Percentiles rank a stretch among this genome's conserved stretches.
Evolutionary conservation across 2,113 vertebrate genomes (phyloP).

Genomic region (Aegithalos caudatus): DNA sequence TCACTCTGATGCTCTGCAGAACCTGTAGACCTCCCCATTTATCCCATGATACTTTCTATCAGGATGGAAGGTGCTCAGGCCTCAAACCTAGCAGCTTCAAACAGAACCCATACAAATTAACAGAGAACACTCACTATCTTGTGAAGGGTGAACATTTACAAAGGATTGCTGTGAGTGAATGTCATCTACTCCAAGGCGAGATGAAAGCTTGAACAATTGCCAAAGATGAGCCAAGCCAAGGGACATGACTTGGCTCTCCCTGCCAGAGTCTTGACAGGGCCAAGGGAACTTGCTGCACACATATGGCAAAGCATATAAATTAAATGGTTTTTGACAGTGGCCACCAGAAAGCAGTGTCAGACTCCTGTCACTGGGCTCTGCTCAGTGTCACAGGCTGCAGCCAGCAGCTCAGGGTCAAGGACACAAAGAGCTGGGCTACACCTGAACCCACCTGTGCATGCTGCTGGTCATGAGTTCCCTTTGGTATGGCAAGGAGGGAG

Average conservation of each 20-base stretch:
- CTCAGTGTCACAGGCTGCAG: neutral
- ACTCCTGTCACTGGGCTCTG: neutral
- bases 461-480: neutral
- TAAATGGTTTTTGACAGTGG: neutral
- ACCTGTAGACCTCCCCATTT: neutral
- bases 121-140: neutral
- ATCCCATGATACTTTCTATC: neutral
- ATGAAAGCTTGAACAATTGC: slow-evolving; percentile 7
- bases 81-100: neutral
- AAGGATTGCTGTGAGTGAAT: neutral
- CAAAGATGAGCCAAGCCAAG: slow-evolving; percentile 48
- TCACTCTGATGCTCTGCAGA: neutral
- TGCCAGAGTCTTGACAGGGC: neutral
- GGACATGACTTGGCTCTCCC: slow-evolving; percentile 50
- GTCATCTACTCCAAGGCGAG: neutral
- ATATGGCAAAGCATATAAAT: slow-evolving; percentile 28
- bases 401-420: neutral
- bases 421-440: accelerated
- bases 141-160: neutral
- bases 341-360: neutral
- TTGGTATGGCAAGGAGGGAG: neutral
- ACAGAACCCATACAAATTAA: neutral
- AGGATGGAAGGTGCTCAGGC: neutral
- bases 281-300: neutral
- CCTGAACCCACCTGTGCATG: accelerated